Evolutionary conservation across 1,140 invertebrate genomes (phyloP), one percentile per base, ranked within the genome.

Genomic region (Tetramorium simillimum): DNA sequence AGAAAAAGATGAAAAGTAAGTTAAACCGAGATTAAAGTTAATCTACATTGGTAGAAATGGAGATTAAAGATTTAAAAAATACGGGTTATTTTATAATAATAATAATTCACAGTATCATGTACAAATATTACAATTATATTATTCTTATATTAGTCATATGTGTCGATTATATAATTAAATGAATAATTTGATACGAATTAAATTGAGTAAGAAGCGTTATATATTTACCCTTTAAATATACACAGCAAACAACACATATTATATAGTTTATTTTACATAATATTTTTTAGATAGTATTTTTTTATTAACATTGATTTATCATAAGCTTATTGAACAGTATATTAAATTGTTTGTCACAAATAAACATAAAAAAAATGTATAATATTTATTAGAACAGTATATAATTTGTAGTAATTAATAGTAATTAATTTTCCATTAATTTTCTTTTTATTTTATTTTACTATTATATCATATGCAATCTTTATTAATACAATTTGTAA

Each of bases 51-150:
- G 28, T 33, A 33, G 2, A 33, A 33, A 33, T 33, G 28, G 28
- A 33, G 1, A 33, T 33, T 33, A 65, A 40, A 14, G 37, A 78
- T 78, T 33, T 33, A n/a, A 3, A 33, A 18, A 21, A 51, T 51
- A 16, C 24, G 4, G 12, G 10, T 78, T 49, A 16, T 9, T 65
- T 78, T 58, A 56, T 16, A 28, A 65, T 1, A 21, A 62, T 1
- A 73, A 1, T 58, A 21, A 7, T 63, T 63, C 6, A 37, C 18
- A 70, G 2, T 24, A 7, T 43, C 9, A 5, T 18, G 7, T 67
- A 69, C 0, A 75, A 75, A 24, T 75, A 40, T 76, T 76, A 58
- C 33, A 18, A 9, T 75, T 75, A 40, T 24, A 58, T 12, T 40
- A 16, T 10, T 40, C 3, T 1, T 37, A 21, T 33, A 24, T 67